Conservation (phyloP, 2,888 invertebrate species). For the Cremastinae sp. region DNA sequence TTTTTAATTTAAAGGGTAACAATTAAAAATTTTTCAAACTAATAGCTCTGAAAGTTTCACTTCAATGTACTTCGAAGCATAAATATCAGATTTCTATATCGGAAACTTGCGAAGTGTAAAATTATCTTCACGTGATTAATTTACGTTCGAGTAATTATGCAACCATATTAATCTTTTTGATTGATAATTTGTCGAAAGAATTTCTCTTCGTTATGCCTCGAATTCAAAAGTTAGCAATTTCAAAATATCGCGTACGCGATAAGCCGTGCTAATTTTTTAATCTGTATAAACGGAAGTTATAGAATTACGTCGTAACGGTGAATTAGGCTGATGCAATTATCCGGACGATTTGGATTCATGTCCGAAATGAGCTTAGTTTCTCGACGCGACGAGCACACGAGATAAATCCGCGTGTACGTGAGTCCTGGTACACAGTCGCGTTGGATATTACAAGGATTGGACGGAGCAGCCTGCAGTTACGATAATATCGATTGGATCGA, state of each 20-base stretch:
- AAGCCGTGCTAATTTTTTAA: constrained; percentile 12
- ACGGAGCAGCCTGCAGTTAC: constrained; percentile 40
- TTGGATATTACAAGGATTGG: constrained; percentile 38
- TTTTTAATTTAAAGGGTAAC: background rate
- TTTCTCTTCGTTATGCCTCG: too few species aligned
- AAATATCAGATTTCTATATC: background rate
- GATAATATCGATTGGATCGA: constrained; percentile 49
- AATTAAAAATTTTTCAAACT: too few species aligned
- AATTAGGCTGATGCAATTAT: constrained; percentile 49
- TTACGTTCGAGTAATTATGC: too few species aligned
- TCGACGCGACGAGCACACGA: constrained; percentile 1
- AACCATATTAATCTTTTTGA: too few species aligned
- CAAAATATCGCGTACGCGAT: too few species aligned
- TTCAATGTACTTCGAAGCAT: background rate
- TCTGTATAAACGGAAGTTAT: constrained; percentile 7
- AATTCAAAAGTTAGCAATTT: too few species aligned
- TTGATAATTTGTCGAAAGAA: too few species aligned
- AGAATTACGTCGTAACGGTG: constrained; percentile 33
- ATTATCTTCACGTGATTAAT: too few species aligned
- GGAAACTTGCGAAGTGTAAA: too few species aligned
- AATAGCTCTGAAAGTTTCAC: too few species aligned
- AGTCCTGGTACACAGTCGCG: background rate
- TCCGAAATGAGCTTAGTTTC: constrained; percentile 13
- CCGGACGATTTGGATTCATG: constrained; percentile 37
- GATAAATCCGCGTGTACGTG: background rate